These are phyloP conservation scores for Idris sp. DNA, from an alignment of 1,140 invertebrate genomes.

Conservation along the genomic window DNA sequence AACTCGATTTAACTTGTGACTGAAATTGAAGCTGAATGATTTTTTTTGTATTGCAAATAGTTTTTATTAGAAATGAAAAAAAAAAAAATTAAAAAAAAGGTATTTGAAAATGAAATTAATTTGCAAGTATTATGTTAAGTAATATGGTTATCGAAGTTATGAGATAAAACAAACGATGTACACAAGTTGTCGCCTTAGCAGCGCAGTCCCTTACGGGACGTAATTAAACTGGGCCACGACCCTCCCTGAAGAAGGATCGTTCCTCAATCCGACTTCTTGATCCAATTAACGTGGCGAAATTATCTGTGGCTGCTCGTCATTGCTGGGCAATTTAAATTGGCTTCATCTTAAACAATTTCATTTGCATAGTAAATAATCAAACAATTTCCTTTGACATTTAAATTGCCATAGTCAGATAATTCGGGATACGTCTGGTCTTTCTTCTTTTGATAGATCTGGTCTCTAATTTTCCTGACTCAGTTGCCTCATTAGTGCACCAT, in stretches of 20 bases:
- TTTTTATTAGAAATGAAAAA: too few relatives aligned
- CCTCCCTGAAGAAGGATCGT: slow-evolving; percentile 61
- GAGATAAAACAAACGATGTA: slow-evolving; percentile 44
- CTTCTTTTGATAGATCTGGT: slow-evolving; percentile 30
- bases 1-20: slow-evolving; percentile 1
- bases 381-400: slow-evolving; percentile 78
- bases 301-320: slow-evolving; percentile 65
- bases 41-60: too few relatives aligned
- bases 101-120: slow-evolving; percentile 1
- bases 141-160: slow-evolving; percentile 28
- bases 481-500: slow-evolving; percentile 63
- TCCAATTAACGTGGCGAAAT: slow-evolving; percentile 74
- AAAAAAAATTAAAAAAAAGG: background rate
- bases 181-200: slow-evolving; percentile 60
- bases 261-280: slow-evolving; percentile 73
- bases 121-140: slow-evolving; percentile 4
- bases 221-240: slow-evolving; percentile 68
- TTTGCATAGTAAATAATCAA: slow-evolving; percentile 78
- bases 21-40: background rate
- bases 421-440: slow-evolving; percentile 38
- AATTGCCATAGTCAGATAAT: slow-evolving; percentile 67
- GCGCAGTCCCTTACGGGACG: slow-evolving; percentile 54
- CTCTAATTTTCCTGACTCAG: slow-evolving; percentile 67
- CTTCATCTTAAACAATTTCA: slow-evolving; percentile 76
- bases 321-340: slow-evolving; percentile 58